phyloP scores from a whole-genome alignment of 2,113 vertebrate genomes.

The Periophthalmodon schlosseri region DNA sequence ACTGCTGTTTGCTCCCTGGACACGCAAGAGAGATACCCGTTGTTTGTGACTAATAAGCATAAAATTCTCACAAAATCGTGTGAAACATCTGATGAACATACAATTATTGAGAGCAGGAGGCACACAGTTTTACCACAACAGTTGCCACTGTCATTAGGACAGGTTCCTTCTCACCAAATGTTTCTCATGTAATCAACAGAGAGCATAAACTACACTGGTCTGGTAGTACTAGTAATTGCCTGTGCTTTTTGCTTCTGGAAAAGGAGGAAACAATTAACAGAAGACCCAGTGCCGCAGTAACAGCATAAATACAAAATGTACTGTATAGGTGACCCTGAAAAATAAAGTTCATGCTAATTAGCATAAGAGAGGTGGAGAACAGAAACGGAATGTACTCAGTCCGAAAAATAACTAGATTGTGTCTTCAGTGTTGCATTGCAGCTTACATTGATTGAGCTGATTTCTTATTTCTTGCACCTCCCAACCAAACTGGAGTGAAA shows the following conservation, averaged over 20 bases:
- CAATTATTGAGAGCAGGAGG: not conserved
- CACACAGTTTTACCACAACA: not conserved
- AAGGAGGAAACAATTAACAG: conserved; percentile 7
- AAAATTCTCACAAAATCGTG: not conserved
- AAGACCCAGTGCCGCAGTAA: conserved; percentile 9
- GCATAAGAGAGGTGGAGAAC: conserved; percentile 15
- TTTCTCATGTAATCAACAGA: not conserved
- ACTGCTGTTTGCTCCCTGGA: conserved; percentile 16
- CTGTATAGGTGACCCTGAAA: conserved; percentile 37
- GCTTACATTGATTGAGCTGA: conserved; percentile 19
- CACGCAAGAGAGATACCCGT: conserved; percentile 15
- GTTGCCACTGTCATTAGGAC: not conserved
- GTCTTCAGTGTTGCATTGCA: conserved; percentile 39
- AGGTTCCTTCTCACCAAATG: not conserved
- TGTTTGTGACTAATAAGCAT: not conserved
- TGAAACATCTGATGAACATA: not conserved
- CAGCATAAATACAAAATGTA: conserved; percentile 27
- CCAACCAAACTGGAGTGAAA: conserved; percentile 23
- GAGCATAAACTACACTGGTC: not conserved
- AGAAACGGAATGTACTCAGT: conserved; percentile 25
- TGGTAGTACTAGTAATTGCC: not conserved
- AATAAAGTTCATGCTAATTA: conserved; percentile 29
- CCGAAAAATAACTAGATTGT: conserved; percentile 23
- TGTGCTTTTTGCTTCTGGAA: conserved; percentile 6
- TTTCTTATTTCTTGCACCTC: conserved; percentile 23